Conservation (phyloP, 2,797 vertebrate species). For the Decapterus maruadsi region DNA sequence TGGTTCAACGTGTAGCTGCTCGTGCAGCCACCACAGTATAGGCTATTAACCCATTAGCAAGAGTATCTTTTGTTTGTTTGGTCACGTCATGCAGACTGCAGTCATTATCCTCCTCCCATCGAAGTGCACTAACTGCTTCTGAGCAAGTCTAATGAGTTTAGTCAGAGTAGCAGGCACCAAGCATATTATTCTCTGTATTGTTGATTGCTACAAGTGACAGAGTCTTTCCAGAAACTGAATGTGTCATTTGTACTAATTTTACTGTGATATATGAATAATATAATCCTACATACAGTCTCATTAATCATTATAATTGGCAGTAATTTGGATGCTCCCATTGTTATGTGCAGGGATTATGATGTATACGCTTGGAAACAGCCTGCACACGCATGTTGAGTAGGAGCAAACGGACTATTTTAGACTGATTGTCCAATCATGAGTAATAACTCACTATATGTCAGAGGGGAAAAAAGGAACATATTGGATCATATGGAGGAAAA, state of each 20-base stretch:
- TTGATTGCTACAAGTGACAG: neutral
- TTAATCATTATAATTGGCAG: conserved; percentile 50
- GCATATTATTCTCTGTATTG: conserved; percentile 20
- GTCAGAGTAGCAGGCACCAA: conserved; percentile 16
- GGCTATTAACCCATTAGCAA: neutral
- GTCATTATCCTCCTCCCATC: conserved; percentile 18
- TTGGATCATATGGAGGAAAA: conserved; percentile 17
- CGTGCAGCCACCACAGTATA: too few relatives aligned
- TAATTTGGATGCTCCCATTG: conserved; percentile 35
- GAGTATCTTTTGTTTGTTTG: neutral
- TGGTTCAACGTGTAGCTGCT: too few relatives aligned
- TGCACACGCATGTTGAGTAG: conserved; percentile 65
- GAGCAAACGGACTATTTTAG: conserved; percentile 46
- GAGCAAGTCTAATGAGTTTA: conserved; percentile 24
- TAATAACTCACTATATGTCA: conserved; percentile 42
- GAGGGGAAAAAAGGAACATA: neutral
- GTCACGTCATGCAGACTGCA: neutral
- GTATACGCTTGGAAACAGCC: conserved; percentile 45
- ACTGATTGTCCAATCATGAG: conserved; percentile 59
- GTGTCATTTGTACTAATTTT: conserved; percentile 60
- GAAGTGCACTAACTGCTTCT: conserved; percentile 3
- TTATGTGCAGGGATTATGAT: conserved; percentile 33
- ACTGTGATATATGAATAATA: conserved; percentile 43
- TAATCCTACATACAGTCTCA: conserved; percentile 38
- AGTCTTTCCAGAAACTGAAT: conserved; percentile 14